Percentiles rank a stretch among this genome's conserved stretches.
Conservation (phyloP, 2,888 invertebrate species). For the Galerucella pusilla region DNA sequence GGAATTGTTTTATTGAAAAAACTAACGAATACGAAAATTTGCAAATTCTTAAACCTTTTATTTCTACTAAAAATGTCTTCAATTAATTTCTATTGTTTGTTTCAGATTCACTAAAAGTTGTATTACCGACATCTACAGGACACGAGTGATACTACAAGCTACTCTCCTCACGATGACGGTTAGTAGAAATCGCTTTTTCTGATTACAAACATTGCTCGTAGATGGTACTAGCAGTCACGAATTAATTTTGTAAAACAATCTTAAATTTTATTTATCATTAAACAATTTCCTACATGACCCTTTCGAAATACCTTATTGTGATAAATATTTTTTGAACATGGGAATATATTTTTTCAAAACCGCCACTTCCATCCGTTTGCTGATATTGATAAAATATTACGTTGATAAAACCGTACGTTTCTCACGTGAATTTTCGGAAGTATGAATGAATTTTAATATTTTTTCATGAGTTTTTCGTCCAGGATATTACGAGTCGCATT, state of each 20-base stretch:
- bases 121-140: not conserved
- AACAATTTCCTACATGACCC: not conserved
- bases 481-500: not conserved
- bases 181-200: not conserved
- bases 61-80: no score
- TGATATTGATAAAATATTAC: slow-evolving; percentile 21
- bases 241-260: not conserved
- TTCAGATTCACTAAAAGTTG: not conserved
- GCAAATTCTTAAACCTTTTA: no score
- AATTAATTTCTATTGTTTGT: not conserved
- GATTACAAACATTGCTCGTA: not conserved
- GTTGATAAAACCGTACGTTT: slow-evolving; percentile 24
- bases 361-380: slow-evolving; percentile 38
- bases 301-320: slow-evolving; percentile 14
- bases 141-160: not conserved
- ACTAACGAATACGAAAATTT: no score
- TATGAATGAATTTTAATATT: slow-evolving; percentile 13
- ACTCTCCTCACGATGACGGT: not conserved
- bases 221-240: not conserved
- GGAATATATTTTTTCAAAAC: slow-evolving; percentile 27
- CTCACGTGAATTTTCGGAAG: slow-evolving; percentile 7
- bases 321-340: slow-evolving; percentile 26
- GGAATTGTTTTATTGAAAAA: no score
- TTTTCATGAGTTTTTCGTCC: not conserved
- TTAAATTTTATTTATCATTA: not conserved